Percentiles rank a stretch among this genome's conserved stretches.
Conservation (phyloP, 1,140 invertebrate genomes). For the Trissolcus basalis region DNA sequence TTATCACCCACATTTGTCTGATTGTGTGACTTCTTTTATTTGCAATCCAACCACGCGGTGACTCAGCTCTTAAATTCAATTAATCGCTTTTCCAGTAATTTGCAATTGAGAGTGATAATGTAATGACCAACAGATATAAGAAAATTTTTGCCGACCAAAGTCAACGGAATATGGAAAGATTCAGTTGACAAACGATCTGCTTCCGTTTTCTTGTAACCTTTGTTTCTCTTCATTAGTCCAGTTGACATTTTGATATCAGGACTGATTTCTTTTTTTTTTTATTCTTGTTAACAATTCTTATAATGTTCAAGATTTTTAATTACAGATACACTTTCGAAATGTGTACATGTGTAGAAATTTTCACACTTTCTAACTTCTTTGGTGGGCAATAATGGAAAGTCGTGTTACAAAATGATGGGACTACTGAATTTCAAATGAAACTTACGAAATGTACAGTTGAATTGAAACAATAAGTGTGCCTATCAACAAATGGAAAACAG, state of each 20-base stretch:
- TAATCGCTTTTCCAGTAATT: slow-evolving; percentile 10
- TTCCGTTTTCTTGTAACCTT: no score
- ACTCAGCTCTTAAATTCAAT: slow-evolving; percentile 31
- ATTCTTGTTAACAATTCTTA: no score
- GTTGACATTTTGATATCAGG: no score
- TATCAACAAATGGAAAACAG: no score
- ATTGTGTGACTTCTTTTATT: slow-evolving; percentile 33
- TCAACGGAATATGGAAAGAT: no score
- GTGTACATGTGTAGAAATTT: neutral
- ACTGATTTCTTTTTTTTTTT: no score
- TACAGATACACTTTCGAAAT: neutral
- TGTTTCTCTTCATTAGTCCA: no score
- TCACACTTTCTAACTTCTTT: slow-evolving; percentile 43
- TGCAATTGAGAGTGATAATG: slow-evolving; percentile 5
- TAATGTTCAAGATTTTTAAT: neutral
- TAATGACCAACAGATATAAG: no score
- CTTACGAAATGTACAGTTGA: no score
- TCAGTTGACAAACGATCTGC: no score
- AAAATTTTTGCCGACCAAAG: no score
- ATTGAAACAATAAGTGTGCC: no score
- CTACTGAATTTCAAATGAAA: neutral
- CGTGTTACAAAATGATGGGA: neutral
- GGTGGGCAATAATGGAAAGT: slow-evolving; percentile 4
- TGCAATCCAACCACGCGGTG: slow-evolving; percentile 18
- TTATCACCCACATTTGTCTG: slow-evolving; percentile 30